Base-by-base conservation (phyloP, 2,888 invertebrate genomes). In the Troilus luridus region DNA sequence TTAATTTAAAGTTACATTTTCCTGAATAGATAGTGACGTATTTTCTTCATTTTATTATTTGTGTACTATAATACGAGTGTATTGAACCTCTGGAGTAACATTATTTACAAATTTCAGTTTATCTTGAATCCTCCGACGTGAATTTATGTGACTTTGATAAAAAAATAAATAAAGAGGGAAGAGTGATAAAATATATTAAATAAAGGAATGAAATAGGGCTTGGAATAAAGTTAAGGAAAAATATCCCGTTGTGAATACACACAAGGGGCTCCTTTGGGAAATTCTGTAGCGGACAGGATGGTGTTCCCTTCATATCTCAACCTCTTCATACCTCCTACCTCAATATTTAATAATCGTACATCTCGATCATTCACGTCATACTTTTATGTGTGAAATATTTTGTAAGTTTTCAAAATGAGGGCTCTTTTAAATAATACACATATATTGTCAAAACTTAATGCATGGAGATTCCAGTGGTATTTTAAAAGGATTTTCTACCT, bases 211-310 rank as follows among this genome's bases (percentile, higher is more conserved):
- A 77, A 77, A 77, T 77, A 77, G 72, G 72, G 72, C 72, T 14
- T 41, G 9, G 41, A 41, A 8, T 77, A 77, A 77, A 77, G 72
- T 77, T 77, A 77, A 77, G 72, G 72, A 77, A 77, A 77, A 77
- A 77, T 77, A 77, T 27, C 72, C 72, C 27, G 72, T 21, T 77
- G 72, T 77, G 72, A 77, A 77, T 77, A 77, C 72, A 77, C 72
- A 77, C 41, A 41, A 41, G 72, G 72, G 72, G 72, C 72, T 9
- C 72, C 72, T 77, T 77, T 77, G 72, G 72, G 72, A 77, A 77
- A 77, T 77, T 77, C 41, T 77, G 72, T 77, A 41, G 41, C 72
- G 27, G 8, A 19, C 7, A 14, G 72, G 27, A 77, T 77, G 72
- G 72, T 77, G 72, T 77, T 41, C 24, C 11, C 72, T 77, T 41